Evolutionary conservation across 2,888 invertebrate genomes (phyloP).

Genomic region (Phlogophora meticulosa): DNA sequence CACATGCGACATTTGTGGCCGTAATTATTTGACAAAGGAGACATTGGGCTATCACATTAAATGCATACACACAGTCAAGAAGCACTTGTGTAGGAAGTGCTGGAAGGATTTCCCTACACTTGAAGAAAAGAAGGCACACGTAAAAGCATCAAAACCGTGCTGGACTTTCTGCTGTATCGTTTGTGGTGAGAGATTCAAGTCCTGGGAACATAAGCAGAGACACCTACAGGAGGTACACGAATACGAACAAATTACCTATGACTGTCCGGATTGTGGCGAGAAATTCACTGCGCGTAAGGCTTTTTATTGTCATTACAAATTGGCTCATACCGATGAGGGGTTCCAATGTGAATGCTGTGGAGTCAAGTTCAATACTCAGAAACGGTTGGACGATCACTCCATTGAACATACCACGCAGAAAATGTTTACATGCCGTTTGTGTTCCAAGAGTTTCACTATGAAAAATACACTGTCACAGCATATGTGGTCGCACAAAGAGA

Average conservation of each 20-base stretch:
- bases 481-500: conserved; percentile 85
- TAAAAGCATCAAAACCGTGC: conserved; percentile 76
- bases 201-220: conserved; percentile 82
- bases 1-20: conserved; percentile 84
- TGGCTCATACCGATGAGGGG: conserved; percentile 79
- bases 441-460: conserved; percentile 88
- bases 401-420: conserved; percentile 89
- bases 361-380: conserved; percentile 76
- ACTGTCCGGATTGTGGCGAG: conserved; percentile 80
- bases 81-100: conserved; percentile 80
- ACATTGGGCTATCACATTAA: conserved; percentile 82
- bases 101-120: conserved; percentile 78
- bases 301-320: conserved; percentile 81
- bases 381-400: conserved; percentile 81
- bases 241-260: conserved; percentile 71
- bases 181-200: conserved; percentile 83
- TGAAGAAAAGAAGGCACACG: conserved; percentile 77
- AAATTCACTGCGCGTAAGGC: conserved; percentile 74
- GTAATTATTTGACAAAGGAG: conserved; percentile 79
- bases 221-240: conserved; percentile 78
- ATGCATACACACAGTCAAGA: conserved; percentile 76
- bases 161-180: conserved; percentile 79
- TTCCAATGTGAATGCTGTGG: conserved; percentile 81
- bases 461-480: conserved; percentile 84
- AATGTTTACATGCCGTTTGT: conserved; percentile 83